These are phyloP conservation scores for Ochotona princeps DNA, from an alignment of 2,113 vertebrate species.

Conservation along the genomic window DNA sequence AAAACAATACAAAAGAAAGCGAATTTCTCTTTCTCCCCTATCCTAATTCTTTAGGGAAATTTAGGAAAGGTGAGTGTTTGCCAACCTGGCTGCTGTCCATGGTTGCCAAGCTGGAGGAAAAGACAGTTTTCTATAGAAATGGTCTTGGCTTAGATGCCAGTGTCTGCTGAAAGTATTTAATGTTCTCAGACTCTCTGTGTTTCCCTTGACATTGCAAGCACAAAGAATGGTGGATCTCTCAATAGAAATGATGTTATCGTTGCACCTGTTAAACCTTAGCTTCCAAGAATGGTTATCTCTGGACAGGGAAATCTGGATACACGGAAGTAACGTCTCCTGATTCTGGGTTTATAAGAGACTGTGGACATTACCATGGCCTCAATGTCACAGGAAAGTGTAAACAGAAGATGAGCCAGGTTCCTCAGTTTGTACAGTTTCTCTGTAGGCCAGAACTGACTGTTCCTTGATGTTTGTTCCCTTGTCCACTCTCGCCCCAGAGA, in stretches of 20 bases:
- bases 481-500: not conserved
- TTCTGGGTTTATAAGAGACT: constrained; percentile 3
- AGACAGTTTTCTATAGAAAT: constrained; percentile 81
- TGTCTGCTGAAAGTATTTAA: constrained; percentile 68
- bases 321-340: not conserved
- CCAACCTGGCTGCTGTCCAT: constrained; percentile 66
- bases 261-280: constrained; percentile 59
- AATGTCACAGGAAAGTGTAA: not conserved
- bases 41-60: constrained; percentile 61
- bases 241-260: constrained; percentile 12
- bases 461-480: not conserved
- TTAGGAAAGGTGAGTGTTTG: constrained; percentile 55
- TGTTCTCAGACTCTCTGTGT: constrained; percentile 62
- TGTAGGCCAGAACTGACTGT: not conserved
- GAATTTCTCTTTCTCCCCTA: constrained; percentile 78
- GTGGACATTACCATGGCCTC: not conserved
- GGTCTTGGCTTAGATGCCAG: constrained; percentile 67
- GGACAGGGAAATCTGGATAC: constrained; percentile 9
- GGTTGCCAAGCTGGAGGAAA: constrained; percentile 75
- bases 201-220: constrained; percentile 73
- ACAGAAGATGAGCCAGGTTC: not conserved
- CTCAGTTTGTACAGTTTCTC: not conserved
- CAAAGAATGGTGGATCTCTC: constrained; percentile 62
- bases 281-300: constrained; percentile 69
- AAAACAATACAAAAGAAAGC: constrained; percentile 70